Base-by-base conservation (phyloP, 2,113 vertebrate genomes). In the Scomber japonicus region DNA sequence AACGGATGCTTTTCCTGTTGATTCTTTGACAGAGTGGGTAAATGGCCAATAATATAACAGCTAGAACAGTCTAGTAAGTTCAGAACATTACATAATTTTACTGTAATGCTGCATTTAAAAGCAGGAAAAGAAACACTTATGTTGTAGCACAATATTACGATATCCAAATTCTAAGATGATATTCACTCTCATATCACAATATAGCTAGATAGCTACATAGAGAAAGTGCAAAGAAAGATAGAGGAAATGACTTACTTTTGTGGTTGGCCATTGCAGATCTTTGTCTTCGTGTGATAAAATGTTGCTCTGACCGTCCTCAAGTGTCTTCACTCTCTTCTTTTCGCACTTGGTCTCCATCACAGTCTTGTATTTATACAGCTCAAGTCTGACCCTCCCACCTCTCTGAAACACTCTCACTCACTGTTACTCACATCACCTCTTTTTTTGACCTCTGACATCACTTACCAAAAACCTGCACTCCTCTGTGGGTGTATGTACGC, bases 371-470 rank as follows among this genome's bases (percentile, higher is more conserved):
- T 92, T 94, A 93, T 93, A 78, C 80, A 71, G 48, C 24, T 21
- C 3, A 27, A 3, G 30, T 13, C 13, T 2, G 35, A 46, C 55
- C 84, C 78, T 83, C 88, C 90, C 90, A 63, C 60, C 24, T 62
- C 63, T 54, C 44, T 71, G 50, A 83, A 76, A 84, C 81, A 67
- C 51, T 66, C 35, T 16, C 54, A 15, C 30, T 49, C 70, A 49
- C 55, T 12, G 24, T 27, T 15, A 40, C 55, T 35, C 63, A 8
- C 60, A 30, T 72, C 78, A 19, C 60, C 72, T 75, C 65, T 46
- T 70, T 70, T 50, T 1, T n/a, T 84, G 81, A 93, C 82, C 91
- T 89, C 80, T 91, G 85, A 91, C 86, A 74, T 93, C 76, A 78
- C 55, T 85, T 74, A 62, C 76, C 73, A 79, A 81, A 80, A 75